A percentile compares a stretch with the other conserved stretches of the same genome.
These are phyloP conservation scores for Scolopax rusticola DNA, from an alignment of 2,797 vertebrate genomes.

Conservation along the genomic window DNA sequence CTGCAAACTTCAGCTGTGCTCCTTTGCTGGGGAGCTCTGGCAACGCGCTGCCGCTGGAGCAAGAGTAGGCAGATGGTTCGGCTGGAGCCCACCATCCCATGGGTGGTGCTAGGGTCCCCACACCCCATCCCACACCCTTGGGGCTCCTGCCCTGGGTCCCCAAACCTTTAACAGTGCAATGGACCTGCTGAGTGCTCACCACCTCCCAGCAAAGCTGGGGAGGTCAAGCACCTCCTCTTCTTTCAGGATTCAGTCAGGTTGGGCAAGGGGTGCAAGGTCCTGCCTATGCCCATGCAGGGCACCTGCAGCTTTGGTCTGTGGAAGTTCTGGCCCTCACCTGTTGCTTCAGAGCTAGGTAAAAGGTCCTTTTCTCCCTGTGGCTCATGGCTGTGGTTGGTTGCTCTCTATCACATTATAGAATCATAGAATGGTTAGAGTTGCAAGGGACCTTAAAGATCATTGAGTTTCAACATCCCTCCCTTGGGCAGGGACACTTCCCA, in stretches of 20 bases:
- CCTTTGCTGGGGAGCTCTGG: background rate
- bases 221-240: accelerated
- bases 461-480: too few species aligned
- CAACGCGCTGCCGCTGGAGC: accelerated
- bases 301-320: background rate
- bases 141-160: background rate
- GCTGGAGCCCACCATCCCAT: background rate
- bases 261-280: background rate
- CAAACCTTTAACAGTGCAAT: background rate
- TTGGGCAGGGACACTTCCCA: too few species aligned
- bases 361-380: background rate
- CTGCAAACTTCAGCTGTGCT: background rate
- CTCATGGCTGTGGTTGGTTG: background rate
- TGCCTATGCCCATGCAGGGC: background rate
- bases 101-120: background rate
- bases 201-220: background rate
- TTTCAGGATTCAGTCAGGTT: background rate
- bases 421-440: too few species aligned
- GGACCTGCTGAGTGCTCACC: background rate
- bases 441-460: too few species aligned
- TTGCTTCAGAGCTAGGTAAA: background rate
- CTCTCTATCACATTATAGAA: too few species aligned
- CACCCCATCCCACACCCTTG: background rate
- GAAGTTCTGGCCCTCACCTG: background rate
- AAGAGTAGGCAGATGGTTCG: background rate